Conservation (phyloP, 1,140 invertebrate genomes). For the Cryptotermes secundus region DNA sequence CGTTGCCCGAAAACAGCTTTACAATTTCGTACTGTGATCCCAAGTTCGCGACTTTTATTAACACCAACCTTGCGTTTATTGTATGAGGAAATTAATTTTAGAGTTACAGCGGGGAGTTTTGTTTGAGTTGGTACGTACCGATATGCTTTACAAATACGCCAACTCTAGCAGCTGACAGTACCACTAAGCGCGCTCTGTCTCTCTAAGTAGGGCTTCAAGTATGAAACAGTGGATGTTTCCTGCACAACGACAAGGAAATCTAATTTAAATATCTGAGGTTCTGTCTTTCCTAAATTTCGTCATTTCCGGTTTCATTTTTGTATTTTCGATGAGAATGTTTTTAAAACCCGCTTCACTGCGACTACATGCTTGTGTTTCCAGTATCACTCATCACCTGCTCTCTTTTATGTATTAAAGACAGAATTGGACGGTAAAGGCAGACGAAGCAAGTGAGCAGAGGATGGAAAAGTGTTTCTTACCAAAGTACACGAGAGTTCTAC, state of each 20-base stretch:
- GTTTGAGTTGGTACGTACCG: no score
- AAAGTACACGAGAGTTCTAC: not conserved
- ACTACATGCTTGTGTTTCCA: not conserved
- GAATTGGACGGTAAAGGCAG: not conserved
- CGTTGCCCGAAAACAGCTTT: no score
- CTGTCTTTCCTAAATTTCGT: not conserved
- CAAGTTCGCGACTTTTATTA: no score
- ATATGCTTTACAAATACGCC: no score
- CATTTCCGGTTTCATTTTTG: not conserved
- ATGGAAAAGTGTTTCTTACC: conserved; percentile 20
- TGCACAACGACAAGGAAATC: not conserved
- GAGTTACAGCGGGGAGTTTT: no score
- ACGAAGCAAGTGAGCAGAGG: not conserved
- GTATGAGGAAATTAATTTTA: no score
- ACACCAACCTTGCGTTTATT: no score
- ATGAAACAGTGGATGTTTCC: not conserved
- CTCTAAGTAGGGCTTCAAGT: not conserved
- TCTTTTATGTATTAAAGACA: not conserved
- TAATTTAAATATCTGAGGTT: conserved; percentile 3
- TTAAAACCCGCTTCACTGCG: not conserved
- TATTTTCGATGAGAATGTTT: not conserved
- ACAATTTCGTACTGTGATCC: no score
- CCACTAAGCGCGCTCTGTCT: not conserved
- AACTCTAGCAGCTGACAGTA: no score
- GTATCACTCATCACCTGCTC: not conserved